These are phyloP conservation scores for Pygathrix nemaeus DNA, from an alignment of 2,113 vertebrate genomes.

Conservation along the genomic window DNA sequence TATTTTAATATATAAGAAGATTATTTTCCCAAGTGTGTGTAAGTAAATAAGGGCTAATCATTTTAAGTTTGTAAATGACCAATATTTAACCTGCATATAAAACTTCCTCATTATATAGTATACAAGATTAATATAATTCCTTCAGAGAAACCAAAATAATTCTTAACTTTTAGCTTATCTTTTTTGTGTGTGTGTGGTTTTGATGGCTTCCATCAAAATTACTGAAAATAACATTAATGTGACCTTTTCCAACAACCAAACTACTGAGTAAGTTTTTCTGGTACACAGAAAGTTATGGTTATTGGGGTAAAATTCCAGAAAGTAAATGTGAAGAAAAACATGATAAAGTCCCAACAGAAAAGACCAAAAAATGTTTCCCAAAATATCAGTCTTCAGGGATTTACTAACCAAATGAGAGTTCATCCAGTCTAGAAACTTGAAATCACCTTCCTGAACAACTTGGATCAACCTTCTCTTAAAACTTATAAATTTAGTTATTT, in stretches of 20 bases:
- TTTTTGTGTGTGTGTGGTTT: neutral
- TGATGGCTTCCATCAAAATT: constrained; percentile 17
- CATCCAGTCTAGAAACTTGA: neutral
- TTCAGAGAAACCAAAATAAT: constrained; percentile 12
- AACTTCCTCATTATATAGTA: neutral
- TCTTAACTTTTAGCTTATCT: neutral
- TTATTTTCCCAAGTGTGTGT: neutral
- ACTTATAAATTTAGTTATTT: constrained; percentile 19
- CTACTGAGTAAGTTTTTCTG: neutral
- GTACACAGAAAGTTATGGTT: neutral
- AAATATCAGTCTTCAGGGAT: neutral
- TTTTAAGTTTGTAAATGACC: neutral
- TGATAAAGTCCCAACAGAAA: constrained; percentile 8
- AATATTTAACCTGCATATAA: constrained; percentile 22
- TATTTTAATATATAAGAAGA: neutral
- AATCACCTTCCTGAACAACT: neutral
- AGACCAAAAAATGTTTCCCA: constrained; percentile 22
- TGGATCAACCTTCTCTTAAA: neutral
- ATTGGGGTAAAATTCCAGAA: neutral
- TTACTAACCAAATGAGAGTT: neutral
- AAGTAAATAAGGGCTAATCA: neutral
- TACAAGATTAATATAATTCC: neutral
- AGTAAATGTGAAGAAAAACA: neutral
- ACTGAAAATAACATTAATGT: neutral
- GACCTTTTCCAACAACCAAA: constrained; percentile 4